Conservation (phyloP, 1,140 invertebrate species). For the Vollenhovia emeryi region DNA sequence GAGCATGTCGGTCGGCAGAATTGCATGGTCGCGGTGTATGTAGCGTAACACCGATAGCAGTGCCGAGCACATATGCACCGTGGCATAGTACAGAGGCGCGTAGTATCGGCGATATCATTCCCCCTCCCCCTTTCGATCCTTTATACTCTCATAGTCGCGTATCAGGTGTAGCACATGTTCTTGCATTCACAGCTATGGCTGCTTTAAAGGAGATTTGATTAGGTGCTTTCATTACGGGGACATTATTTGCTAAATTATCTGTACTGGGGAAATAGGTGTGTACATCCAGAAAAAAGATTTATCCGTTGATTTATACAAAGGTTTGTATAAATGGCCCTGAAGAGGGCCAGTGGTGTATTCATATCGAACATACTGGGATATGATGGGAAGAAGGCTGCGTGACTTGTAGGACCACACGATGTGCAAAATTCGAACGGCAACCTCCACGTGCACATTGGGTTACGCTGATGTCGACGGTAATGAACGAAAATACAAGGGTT, state of each 20-base stretch:
- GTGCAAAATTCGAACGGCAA: no score
- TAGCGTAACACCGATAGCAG: conserved; percentile 48
- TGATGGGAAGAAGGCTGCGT: no score
- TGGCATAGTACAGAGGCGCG: not conserved
- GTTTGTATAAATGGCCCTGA: no score
- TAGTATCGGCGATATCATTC: conserved; percentile 5
- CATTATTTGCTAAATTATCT: not conserved
- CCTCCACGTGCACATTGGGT: no score
- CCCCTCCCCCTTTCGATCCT: not conserved
- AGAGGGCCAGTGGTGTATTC: no score
- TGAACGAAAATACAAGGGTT: no score
- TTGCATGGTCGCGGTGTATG: conserved; percentile 56
- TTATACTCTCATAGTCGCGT: not conserved
- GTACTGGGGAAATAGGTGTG: not conserved
- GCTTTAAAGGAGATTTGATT: not conserved
- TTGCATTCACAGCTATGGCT: not conserved
- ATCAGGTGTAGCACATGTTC: not conserved
- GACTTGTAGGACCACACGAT: no score
- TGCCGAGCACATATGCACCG: conserved; percentile 45
- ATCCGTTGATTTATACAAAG: no score
- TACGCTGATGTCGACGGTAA: no score
- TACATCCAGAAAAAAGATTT: no score
- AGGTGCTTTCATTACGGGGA: not conserved
- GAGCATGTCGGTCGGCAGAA: conserved; percentile 65
- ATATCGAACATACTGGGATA: no score